Conservation (phyloP, 2,113 vertebrate species). For the Otus sunia region DNA sequence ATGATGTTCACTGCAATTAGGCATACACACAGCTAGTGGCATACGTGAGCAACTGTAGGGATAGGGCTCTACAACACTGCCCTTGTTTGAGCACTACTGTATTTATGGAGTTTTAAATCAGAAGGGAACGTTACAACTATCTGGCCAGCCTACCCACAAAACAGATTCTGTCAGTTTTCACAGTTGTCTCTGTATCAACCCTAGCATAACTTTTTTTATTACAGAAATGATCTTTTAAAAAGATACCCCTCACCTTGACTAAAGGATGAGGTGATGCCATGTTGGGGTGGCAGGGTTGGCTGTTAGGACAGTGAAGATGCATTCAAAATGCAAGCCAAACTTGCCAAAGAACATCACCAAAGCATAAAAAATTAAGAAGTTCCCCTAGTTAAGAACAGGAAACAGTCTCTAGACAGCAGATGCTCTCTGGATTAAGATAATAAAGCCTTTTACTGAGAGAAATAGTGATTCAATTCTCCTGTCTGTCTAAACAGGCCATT, state of each 20-base stretch:
- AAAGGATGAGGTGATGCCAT: background rate
- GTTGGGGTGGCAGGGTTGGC: too few species aligned
- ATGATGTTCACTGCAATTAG: background rate
- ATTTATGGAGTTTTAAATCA: background rate
- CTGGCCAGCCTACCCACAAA: background rate
- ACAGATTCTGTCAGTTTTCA: background rate
- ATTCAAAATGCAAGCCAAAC: background rate
- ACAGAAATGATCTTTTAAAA: background rate
- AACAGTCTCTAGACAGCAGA: background rate
- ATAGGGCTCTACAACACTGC: background rate
- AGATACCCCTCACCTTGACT: background rate
- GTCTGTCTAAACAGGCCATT: constrained; percentile 10
- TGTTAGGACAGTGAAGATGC: background rate
- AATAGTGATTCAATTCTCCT: background rate
- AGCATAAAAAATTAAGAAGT: background rate
- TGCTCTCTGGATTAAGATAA: background rate
- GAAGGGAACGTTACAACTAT: fast-evolving
- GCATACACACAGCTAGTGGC: background rate
- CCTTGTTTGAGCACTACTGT: background rate
- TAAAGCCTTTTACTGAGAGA: background rate
- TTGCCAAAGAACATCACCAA: background rate
- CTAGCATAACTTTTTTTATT: background rate
- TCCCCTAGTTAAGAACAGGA: background rate
- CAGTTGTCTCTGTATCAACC: fast-evolving
- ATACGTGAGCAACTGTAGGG: background rate